Percentiles rank a stretch among this genome's conserved stretches.
Evolutionary conservation across 2,113 vertebrate genomes (phyloP).

Genomic region (Pedionomus torquatus): DNA sequence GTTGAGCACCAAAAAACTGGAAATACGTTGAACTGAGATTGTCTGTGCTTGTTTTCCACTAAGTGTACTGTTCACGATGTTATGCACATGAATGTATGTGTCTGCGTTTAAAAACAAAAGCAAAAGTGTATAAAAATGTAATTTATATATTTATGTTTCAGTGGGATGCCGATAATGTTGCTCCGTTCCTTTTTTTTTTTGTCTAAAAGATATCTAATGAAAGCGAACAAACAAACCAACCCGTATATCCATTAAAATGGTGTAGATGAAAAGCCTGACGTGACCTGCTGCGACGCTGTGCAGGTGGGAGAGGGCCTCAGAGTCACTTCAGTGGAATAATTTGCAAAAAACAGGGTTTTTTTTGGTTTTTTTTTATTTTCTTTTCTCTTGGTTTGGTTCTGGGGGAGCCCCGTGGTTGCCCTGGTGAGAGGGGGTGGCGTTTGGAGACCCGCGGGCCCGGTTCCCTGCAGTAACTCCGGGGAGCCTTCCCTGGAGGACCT

Average conservation of each 20-base stretch:
- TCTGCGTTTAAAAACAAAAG: slow-evolving; percentile 66
- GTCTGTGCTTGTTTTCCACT: slow-evolving; percentile 67
- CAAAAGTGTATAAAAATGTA: slow-evolving; percentile 69
- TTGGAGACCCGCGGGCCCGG: background rate
- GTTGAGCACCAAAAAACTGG: slow-evolving; percentile 66
- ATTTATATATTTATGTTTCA: slow-evolving; percentile 74
- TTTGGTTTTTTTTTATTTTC: background rate
- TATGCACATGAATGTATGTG: slow-evolving; percentile 71
- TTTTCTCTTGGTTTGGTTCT: no score
- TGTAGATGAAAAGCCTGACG: slow-evolving; percentile 53
- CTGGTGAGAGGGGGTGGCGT: background rate
- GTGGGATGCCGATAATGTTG: slow-evolving; percentile 62
- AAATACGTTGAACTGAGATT: slow-evolving; percentile 62
- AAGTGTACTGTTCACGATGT: slow-evolving; percentile 58
- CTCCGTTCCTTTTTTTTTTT: slow-evolving; percentile 32
- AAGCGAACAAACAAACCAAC: background rate
- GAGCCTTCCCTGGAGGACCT: background rate
- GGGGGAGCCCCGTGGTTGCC: background rate
- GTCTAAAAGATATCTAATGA: slow-evolving; percentile 57
- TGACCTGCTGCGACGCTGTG: slow-evolving; percentile 64
- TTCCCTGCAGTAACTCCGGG: background rate
- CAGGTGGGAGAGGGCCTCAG: slow-evolving; percentile 26
- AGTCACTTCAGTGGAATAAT: slow-evolving; percentile 53
- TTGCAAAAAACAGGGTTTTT: background rate
- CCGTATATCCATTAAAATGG: slow-evolving; percentile 56